phyloP scores from a whole-genome alignment of 1,140 invertebrate species.

The Diprion similis region DNA sequence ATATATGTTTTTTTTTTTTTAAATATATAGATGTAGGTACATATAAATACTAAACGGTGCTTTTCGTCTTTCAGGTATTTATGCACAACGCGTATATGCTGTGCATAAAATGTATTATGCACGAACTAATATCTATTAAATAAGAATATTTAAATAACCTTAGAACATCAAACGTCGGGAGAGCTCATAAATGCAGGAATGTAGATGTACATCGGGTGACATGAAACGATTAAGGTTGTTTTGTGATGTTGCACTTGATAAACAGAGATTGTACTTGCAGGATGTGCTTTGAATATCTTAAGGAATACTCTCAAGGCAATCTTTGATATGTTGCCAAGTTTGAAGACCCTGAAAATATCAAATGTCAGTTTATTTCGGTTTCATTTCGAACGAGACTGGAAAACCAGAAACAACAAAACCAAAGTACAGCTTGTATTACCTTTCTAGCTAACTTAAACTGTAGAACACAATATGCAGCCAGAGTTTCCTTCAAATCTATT shows the following conservation, averaged over 20 bases:
- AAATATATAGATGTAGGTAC: conserved; percentile 30
- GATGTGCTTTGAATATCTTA: conserved; percentile 43
- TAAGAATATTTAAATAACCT: conserved; percentile 38
- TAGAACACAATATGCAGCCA: conserved; percentile 76
- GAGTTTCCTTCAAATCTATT: conserved; percentile 77
- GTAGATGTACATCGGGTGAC: conserved; percentile 31
- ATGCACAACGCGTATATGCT: conserved; percentile 25
- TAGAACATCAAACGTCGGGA: conserved; percentile 36
- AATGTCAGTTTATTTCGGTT: not conserved
- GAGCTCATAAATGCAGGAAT: conserved; percentile 42
- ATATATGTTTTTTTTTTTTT: conserved; percentile 22
- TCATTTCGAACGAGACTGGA: too few species aligned
- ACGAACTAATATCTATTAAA: conserved; percentile 32
- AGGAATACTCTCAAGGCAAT: conserved; percentile 76
- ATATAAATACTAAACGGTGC: conserved; percentile 31
- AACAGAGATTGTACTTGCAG: conserved; percentile 7
- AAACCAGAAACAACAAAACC: not conserved
- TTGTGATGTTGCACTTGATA: conserved; percentile 22
- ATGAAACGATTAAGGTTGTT: conserved; percentile 38
- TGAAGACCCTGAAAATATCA: conserved; percentile 69
- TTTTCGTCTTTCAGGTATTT: conserved; percentile 20
- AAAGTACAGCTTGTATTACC: conserved; percentile 57
- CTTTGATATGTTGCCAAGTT: conserved; percentile 77
- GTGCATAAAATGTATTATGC: conserved; percentile 27
- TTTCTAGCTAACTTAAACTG: conserved; percentile 84